Evolutionary conservation across 2,797 vertebrate species (phyloP), one percentile per base, ranked within the genome.

Genomic region (Stomatorhinus walkeri): DNA sequence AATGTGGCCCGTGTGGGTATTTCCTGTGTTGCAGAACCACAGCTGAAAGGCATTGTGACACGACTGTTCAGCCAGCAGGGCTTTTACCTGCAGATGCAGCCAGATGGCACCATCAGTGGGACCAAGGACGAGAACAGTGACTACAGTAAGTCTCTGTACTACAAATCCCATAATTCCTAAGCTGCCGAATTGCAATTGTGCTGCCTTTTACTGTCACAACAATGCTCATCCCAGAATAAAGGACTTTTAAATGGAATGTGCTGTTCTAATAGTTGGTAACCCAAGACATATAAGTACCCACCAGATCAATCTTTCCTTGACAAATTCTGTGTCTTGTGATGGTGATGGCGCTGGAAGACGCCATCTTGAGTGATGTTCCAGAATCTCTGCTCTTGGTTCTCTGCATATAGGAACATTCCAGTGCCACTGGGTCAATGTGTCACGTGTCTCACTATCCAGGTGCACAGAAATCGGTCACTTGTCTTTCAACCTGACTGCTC

Each of bases 21-120:
- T 86, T 89, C 88, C 88, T 89, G 88, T 86, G 93, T 97, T 96
- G 8, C 95, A 98, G 98, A 99, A 96, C 97, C 97, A 90, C 96
- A 99, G 96, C 96, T 99, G 96, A 99, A 99, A 95, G 98, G 98
- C 93, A 99, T 99, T 90, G 98, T 99, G 94, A 99, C 98, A 90
- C 96, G 98, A 94, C 97, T 99, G 95, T 98, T 98, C 96, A 98
- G 98, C 90, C 97, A 99, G 94, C 98, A 99, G 94, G 98, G 97
- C 40, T 99, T 97, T 95, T 99, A 96, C 95, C 97, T 99, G 93
- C 97, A 99, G 96, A 99, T 99, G 98, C 94, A 96, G 94, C 96
- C 97, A 24, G 98, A 99, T 91, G 98, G 98, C 92, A 94, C 95
- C 93, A 97, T 99, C 93, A 94, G 96, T 2, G 98, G 98, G 52